These are phyloP conservation scores for Drosophila paulistorum DNA, from an alignment of 1,140 invertebrate genomes.

Conservation along the genomic window DNA sequence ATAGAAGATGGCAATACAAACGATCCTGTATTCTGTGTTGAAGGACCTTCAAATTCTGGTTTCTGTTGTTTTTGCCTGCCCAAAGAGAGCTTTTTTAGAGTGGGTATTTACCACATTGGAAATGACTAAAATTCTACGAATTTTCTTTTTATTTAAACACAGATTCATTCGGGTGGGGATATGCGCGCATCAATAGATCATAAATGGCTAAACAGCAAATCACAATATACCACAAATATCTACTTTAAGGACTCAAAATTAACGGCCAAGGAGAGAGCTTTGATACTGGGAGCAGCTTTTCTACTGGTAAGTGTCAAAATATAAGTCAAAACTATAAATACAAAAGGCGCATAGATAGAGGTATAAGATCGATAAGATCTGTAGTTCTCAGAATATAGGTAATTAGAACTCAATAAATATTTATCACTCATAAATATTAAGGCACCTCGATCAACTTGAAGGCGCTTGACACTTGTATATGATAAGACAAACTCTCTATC, in stretches of 20 bases:
- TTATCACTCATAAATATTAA: background rate
- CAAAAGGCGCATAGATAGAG: no score
- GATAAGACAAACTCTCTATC: background rate
- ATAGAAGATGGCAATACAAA: slow-evolving; percentile 81
- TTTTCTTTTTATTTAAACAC: slow-evolving; percentile 7
- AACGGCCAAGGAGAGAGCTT: slow-evolving; percentile 83
- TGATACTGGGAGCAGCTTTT: slow-evolving; percentile 84
- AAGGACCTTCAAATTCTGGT: slow-evolving; percentile 80
- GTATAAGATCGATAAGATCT: background rate
- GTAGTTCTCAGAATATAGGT: background rate
- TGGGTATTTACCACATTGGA: slow-evolving; percentile 27
- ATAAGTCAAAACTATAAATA: no score
- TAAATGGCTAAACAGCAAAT: slow-evolving; percentile 83
- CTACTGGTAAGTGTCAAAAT: slow-evolving; percentile 80
- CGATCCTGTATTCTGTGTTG: slow-evolving; percentile 83
- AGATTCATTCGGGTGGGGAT: slow-evolving; percentile 81
- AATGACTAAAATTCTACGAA: background rate
- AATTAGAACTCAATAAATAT: background rate
- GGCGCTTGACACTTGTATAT: background rate
- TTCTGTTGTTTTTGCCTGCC: slow-evolving; percentile 79
- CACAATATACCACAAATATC: slow-evolving; percentile 84
- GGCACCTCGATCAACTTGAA: no score
- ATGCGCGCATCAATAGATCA: slow-evolving; percentile 83
- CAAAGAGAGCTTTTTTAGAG: slow-evolving; percentile 84
- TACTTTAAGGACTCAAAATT: slow-evolving; percentile 83